These are phyloP conservation scores for Ahaetulla prasina DNA, from an alignment of 2,113 vertebrate species.

Conservation along the genomic window DNA sequence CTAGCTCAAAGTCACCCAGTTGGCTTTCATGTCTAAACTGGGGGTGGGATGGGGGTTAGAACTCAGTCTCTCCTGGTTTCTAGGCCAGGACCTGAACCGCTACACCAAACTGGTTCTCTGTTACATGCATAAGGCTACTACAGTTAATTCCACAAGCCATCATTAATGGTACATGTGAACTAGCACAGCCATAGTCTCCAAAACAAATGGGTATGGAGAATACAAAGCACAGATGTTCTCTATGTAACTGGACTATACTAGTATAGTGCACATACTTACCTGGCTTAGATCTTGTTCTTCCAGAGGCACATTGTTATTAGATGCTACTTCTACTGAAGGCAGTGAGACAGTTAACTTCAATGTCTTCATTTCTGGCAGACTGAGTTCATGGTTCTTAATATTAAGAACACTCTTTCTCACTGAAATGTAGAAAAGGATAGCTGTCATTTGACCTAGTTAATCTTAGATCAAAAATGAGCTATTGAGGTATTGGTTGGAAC, in stretches of 20 bases:
- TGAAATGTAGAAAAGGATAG: background rate
- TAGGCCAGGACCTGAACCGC: background rate
- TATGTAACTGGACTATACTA: background rate
- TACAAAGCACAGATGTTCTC: background rate
- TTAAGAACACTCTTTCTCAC: conserved; percentile 4
- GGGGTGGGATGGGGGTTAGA: background rate
- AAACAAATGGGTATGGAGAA: background rate
- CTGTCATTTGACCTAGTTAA: background rate
- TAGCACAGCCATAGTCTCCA: background rate
- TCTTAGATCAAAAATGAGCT: background rate
- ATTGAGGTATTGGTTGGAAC: background rate
- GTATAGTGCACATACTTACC: background rate
- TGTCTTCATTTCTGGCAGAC: background rate
- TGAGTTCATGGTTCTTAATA: background rate
- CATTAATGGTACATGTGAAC: background rate
- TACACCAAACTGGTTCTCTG: background rate
- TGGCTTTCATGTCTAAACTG: background rate
- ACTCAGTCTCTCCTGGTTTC: background rate
- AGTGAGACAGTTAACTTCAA: conserved; percentile 3
- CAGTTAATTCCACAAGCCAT: background rate
- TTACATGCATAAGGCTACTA: background rate
- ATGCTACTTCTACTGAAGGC: background rate
- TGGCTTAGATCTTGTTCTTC: background rate
- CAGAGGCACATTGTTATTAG: background rate
- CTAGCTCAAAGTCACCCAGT: background rate